Percentiles rank a stretch among this genome's conserved stretches.
phyloP scores from a whole-genome alignment of 2,888 invertebrate species.

The Syrphus vitripennis region DNA sequence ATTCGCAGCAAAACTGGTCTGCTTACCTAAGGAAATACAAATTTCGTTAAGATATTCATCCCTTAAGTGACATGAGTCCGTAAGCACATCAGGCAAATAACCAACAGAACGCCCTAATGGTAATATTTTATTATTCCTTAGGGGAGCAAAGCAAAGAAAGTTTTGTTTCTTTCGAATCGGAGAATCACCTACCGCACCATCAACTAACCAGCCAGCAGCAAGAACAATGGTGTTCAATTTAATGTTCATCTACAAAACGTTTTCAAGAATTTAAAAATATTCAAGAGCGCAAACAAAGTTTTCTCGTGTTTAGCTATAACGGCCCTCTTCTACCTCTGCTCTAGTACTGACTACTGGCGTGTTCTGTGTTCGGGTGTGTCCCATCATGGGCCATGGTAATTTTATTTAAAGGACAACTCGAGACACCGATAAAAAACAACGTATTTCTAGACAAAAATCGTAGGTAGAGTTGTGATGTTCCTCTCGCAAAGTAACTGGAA shows the following conservation, averaged over 20 bases:
- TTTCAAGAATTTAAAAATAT: constrained; percentile 23
- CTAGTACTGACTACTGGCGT: neutral
- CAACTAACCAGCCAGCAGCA: neutral
- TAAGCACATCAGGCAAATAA: constrained; percentile 30
- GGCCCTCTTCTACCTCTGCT: neutral
- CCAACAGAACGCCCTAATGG: constrained; percentile 41
- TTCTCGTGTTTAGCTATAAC: neutral
- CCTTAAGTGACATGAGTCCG: constrained; percentile 35
- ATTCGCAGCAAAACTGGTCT: neutral
- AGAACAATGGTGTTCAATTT: constrained; percentile 28
- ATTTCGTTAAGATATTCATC: neutral
- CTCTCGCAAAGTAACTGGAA: constrained; percentile 1
- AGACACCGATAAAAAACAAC: constrained; percentile 15
- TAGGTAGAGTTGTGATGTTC: neutral
- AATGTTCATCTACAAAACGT: constrained; percentile 23
- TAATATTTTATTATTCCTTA: constrained; percentile 8
- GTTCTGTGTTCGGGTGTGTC: constrained; percentile 18
- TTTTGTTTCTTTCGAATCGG: neutral
- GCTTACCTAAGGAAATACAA: neutral
- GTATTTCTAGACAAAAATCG: neutral
- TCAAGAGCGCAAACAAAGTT: constrained; percentile 12
- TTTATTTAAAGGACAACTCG: constrained; percentile 40
- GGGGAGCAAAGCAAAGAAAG: neutral
- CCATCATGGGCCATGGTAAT: constrained; percentile 36
- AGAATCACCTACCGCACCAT: neutral